A percentile compares a stretch with the other conserved stretches of the same genome.
Evolutionary conservation across 2,888 invertebrate genomes (phyloP).

Genomic region (Tenthredo scrophulariae): DNA sequence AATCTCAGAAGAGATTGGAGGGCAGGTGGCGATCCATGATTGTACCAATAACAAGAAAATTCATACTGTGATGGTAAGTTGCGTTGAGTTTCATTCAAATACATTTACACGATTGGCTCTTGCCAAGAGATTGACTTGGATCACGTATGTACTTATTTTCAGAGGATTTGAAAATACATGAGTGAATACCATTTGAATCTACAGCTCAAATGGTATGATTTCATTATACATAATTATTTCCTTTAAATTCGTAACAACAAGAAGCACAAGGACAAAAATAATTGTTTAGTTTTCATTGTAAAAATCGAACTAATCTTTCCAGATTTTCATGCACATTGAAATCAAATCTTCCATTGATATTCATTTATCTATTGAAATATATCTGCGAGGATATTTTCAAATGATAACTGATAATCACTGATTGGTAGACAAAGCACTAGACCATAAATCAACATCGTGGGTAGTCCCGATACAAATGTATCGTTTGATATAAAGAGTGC

Average conservation of each 20-base stretch:
- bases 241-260: neutral
- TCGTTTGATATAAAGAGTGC: neutral
- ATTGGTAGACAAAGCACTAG: neutral
- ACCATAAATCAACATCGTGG: slow-evolving; percentile 1
- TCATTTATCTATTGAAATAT: slow-evolving; percentile 11
- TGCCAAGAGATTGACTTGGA: neutral
- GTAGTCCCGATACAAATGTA: neutral
- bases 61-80: neutral
- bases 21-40: slow-evolving; percentile 55
- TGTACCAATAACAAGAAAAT: neutral
- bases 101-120: neutral
- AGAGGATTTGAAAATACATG: neutral
- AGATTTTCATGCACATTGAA: neutral
- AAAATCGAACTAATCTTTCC: neutral
- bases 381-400: neutral
- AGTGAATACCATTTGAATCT: neutral
- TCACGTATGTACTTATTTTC: neutral
- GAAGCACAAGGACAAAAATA: neutral
- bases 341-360: neutral
- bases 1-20: slow-evolving; percentile 49
- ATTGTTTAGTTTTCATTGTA: neutral
- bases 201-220: neutral
- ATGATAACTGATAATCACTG: neutral
- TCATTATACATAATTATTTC: neutral
- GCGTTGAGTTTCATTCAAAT: neutral